Evolutionary conservation across 2,888 invertebrate genomes (phyloP).

Genomic region (Leucophora obtusa): DNA sequence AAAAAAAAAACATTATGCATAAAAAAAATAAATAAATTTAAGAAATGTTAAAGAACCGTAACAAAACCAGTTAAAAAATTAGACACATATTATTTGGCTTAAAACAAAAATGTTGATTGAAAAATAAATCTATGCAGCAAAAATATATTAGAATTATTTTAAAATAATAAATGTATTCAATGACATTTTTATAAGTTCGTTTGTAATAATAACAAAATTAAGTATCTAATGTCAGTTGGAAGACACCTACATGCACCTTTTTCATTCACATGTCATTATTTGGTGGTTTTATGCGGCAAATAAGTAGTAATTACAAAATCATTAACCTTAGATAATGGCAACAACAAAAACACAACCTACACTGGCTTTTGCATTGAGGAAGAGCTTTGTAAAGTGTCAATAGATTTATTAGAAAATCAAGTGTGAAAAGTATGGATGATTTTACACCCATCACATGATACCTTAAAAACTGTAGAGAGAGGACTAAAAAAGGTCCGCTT

Average conservation of each 20-base stretch:
- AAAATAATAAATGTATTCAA: not conserved
- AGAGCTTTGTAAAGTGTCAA: conserved; percentile 20
- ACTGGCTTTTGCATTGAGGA: conserved; percentile 13
- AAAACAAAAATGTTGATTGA: not conserved
- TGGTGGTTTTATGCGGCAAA: conserved; percentile 1
- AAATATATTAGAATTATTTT: not conserved
- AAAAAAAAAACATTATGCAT: no score
- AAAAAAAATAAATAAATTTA: not conserved
- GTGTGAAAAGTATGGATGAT: not conserved
- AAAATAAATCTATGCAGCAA: not conserved
- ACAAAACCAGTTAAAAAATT: conserved; percentile 48
- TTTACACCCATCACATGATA: not conserved
- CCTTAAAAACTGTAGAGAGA: no score
- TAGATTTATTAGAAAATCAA: not conserved
- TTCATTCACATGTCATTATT: not conserved
- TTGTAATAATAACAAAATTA: conserved; percentile 1
- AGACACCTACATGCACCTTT: conserved; percentile 30
- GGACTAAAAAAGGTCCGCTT: no score
- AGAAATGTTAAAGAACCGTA: conserved; percentile 49
- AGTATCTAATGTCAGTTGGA: conserved; percentile 28
- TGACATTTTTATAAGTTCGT: not conserved
- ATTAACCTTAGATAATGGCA: conserved; percentile 57
- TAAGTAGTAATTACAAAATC: conserved; percentile 48
- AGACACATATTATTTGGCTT: conserved; percentile 6
- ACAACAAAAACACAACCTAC: conserved; percentile 28